These are phyloP conservation scores for Castor canadensis DNA, from an alignment of 2,113 vertebrate species.

Conservation along the genomic window DNA sequence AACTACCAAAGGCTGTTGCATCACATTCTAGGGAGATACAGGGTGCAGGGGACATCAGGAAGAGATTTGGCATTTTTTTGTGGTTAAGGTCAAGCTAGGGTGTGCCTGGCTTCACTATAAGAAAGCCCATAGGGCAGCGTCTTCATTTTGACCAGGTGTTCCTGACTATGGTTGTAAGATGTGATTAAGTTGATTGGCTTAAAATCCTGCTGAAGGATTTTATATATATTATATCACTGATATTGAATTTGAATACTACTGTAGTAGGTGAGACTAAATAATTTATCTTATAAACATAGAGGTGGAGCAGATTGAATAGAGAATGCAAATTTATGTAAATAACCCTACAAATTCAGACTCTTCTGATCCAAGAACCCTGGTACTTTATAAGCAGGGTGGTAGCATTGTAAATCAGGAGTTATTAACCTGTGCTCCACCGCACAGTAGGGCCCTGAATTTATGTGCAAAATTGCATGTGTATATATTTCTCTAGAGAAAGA, in stretches of 20 bases:
- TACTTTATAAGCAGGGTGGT: constrained; percentile 73
- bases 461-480: constrained; percentile 49
- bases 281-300: constrained; percentile 74
- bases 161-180: constrained; percentile 36
- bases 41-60: not conserved
- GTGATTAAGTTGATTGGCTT: constrained; percentile 72
- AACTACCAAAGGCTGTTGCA: constrained; percentile 70
- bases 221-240: constrained; percentile 55
- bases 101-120: not conserved
- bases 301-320: constrained; percentile 71
- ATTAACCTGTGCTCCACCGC: constrained; percentile 59
- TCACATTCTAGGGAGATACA: constrained; percentile 51
- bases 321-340: constrained; percentile 80
- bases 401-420: constrained; percentile 71
- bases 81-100: not conserved
- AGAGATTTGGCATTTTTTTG: not conserved
- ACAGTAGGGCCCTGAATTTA: constrained; percentile 63
- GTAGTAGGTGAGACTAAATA: constrained; percentile 67
- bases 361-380: constrained; percentile 70
- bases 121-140: not conserved
- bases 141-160: constrained; percentile 17
- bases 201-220: constrained; percentile 58
- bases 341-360: constrained; percentile 68
- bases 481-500: constrained; percentile 57
- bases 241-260: constrained; percentile 70